Base-by-base conservation (phyloP, 1,140 invertebrate species). In the Grapholita molesta region DNA sequence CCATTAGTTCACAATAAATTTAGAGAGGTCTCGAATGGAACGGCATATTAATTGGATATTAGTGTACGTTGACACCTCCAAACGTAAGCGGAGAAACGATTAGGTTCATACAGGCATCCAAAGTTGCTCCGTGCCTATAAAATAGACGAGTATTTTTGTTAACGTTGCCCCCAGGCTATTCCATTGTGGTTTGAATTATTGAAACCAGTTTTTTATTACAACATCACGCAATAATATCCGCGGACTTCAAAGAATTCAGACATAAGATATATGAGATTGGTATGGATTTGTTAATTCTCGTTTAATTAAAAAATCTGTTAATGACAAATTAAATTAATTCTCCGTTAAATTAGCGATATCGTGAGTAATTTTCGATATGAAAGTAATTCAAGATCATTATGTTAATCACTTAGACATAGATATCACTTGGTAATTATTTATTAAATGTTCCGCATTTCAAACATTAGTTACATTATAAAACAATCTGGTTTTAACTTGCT, bases 41-140 rank as follows among this genome's bases (percentile, higher is more conserved):
- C 82, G 81, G 84, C 77, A 86, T 88, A 88, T 88, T 89, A 89
- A 88, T 88, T 86, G 84, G 82, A 83, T 76, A 89, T 88, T 88
- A 86, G 77, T 80, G 76, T 82, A 75, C 80, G 74, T 82, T 79
- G 75, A 86, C 83, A 86, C 82, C 84, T 81, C 65, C 68, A 69
- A 73, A 70, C 71, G 70, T 71, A 75, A 76, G 73, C 73, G 67
- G 75, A 64, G 67, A 68, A 73, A 72, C 69, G 68, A 76, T 79
- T 75, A 67, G 75, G 72, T 68, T 73, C 70, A 64, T 70, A 72
- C 76, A 78, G 73, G 76, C 68, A 76, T 75, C 65, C 70, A 64
- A 72, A 73, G 70, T 72, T 74, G 74, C 71, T 75, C 53, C 42
- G 65, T 25, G 66, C 64, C 70, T 69, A 70, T 76, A 73, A 78